Evolutionary conservation across 2,797 vertebrate species (phyloP), one percentile per base, ranked within the genome.

Genomic region (Helicolenus hilgendorfi): DNA sequence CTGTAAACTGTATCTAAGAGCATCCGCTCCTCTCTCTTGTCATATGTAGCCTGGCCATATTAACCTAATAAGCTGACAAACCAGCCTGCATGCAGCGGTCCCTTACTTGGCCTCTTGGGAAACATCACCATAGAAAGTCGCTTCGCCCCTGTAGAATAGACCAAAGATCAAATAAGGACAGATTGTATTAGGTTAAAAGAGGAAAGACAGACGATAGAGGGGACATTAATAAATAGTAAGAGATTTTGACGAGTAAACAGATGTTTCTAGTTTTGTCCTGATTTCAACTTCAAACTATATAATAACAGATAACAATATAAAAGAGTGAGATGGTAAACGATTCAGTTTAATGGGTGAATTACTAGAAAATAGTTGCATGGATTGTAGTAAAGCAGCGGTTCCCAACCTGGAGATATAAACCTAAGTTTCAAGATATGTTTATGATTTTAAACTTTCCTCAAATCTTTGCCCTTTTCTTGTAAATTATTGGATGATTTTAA

Each of bases 31-130:
- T n/a, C 41, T 63, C 55, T 33, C 33, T 4, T 1, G 22, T 81
- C 71, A 60, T 71, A 82, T 83, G 77, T n/a, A 68, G 55, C 73
- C 53, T 27, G 26, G 20, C 24, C 70, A 74, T 29, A 81, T 33
- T 26, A 87, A 71, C 11, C 77, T 26, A 56, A 26, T 56, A 65
- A 80, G 77, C 77, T 7, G 71, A 86, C 64, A 93, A 31, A 80
- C 18, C 31, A 89, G 84, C 41, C 85, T 49, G 72, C 95, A 88
- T 91, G 95, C 94, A 93, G 79, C 72, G 49, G 77, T 55, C 85
- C 91, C 97, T 97, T 98, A 98, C 98, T 98, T 98, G 92, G 90
- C 73, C 77, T 91, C 94, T 49, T 91, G 93, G 88, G 95, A 97
- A 68, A 96, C 77, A 49, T 96, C 96, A 71, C 96, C 97, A 96